Evolutionary conservation across 2,888 invertebrate genomes (phyloP).

Genomic region (Pollenia griseotomentosa): DNA sequence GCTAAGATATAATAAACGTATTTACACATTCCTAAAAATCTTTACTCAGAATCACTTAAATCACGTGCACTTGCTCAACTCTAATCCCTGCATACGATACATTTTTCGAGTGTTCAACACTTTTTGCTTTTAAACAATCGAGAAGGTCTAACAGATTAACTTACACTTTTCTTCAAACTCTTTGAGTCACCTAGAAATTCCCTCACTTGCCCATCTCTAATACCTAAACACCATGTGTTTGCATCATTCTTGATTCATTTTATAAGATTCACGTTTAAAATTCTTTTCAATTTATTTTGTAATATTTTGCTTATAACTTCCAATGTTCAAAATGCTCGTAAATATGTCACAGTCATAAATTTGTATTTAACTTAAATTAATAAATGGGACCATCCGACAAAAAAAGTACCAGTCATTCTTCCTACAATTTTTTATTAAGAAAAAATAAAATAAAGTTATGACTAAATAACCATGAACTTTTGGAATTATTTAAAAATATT

Average conservation of each 20-base stretch:
- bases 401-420: constrained; percentile 12
- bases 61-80: too few species aligned
- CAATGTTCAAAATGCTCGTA: constrained; percentile 51
- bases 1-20: too few species aligned
- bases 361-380: constrained; percentile 71
- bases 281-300: neutral
- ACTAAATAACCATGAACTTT: constrained; percentile 44
- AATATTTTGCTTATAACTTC: constrained; percentile 30
- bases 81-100: too few species aligned
- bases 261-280: constrained; percentile 49
- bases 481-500: constrained; percentile 7
- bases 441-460: constrained; percentile 14
- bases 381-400: constrained; percentile 48
- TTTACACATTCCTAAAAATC: too few species aligned
- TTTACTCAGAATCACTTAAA: too few species aligned
- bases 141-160: too few species aligned
- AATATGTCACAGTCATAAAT: constrained; percentile 70
- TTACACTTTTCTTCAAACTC: too few species aligned
- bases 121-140: too few species aligned
- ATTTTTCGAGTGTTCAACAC: too few species aligned
- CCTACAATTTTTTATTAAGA: constrained; percentile 11
- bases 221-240: neutral
- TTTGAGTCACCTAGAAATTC: neutral
- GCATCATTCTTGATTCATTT: constrained; percentile 36
- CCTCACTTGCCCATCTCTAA: constrained; percentile 29